Conservation (phyloP, 2,888 invertebrate genomes). For the Euzetes globulus region DNA sequence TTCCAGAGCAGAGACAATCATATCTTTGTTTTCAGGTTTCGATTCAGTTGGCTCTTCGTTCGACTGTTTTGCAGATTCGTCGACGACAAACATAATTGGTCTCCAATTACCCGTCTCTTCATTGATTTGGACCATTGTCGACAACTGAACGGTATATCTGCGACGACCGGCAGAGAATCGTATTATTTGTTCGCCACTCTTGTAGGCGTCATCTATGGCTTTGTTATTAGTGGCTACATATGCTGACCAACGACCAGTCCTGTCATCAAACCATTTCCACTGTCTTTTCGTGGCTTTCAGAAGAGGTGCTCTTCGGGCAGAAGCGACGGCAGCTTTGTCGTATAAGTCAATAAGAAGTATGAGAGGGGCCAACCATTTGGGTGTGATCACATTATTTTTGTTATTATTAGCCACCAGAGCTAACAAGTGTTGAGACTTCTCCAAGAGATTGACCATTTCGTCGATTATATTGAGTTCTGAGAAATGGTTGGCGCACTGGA, state of each 20-base stretch:
- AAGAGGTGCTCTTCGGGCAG: slow-evolving; percentile 60
- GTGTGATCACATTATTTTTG: slow-evolving; percentile 28
- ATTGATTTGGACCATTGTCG: slow-evolving; percentile 68
- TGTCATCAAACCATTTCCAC: slow-evolving; percentile 78
- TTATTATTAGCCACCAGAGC: slow-evolving; percentile 26
- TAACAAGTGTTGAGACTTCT: slow-evolving; percentile 42
- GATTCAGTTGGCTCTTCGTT: background rate
- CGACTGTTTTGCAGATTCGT: slow-evolving; percentile 20
- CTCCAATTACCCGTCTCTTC: slow-evolving; percentile 74
- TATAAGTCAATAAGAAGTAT: slow-evolving; percentile 66
- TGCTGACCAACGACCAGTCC: slow-evolving; percentile 69
- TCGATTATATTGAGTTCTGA: slow-evolving; percentile 47
- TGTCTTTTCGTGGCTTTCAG: slow-evolving; percentile 49
- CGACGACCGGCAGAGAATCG: slow-evolving; percentile 65
- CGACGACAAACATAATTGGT: slow-evolving; percentile 61
- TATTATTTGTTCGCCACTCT: slow-evolving; percentile 60
- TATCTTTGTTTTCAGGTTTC: background rate
- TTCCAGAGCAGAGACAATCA: slow-evolving; percentile 43
- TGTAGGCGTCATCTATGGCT: slow-evolving; percentile 68
- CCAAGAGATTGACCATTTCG: slow-evolving; percentile 47
- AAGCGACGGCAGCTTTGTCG: slow-evolving; percentile 64
- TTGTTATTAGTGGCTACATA: slow-evolving; percentile 65
- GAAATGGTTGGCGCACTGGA: slow-evolving; percentile 58
- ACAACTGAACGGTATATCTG: slow-evolving; percentile 67
- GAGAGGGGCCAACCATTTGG: slow-evolving; percentile 67